Conservation (phyloP, 1,140 invertebrate genomes). For the Aphis gossypii region DNA sequence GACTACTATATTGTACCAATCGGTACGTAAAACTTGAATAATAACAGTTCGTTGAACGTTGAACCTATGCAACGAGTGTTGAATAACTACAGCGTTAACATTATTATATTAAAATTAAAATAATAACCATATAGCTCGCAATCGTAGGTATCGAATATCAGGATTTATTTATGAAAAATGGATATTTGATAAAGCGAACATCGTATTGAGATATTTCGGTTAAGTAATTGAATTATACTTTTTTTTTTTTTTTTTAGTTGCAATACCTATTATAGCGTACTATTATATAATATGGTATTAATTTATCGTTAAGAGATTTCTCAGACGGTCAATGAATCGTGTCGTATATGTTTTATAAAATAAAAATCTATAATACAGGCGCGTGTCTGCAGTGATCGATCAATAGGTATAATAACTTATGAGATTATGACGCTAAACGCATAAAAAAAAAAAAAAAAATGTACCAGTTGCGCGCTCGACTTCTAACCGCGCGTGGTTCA, state of each 20-base stretch:
- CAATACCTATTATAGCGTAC: background rate
- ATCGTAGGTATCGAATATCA: background rate
- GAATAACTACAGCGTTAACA: background rate
- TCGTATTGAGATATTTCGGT: background rate
- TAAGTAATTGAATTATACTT: background rate
- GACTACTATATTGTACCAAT: too few species aligned
- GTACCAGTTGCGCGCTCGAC: background rate
- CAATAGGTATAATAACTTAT: background rate
- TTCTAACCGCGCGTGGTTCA: background rate
- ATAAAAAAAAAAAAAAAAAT: background rate
- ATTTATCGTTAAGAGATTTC: background rate
- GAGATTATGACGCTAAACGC: background rate
- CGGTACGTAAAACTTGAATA: background rate
- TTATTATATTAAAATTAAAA: slow-evolving; percentile 3
- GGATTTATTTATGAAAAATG: background rate
- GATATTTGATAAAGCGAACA: background rate
- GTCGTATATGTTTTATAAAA: background rate
- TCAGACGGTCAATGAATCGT: background rate
- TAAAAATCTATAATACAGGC: background rate
- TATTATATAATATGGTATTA: background rate
- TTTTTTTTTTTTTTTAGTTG: background rate
- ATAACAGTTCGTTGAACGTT: background rate
- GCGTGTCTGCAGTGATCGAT: background rate
- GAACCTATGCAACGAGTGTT: background rate
- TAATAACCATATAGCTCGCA: background rate